Conservation (phyloP, 35 echinoderm and acorn worm species). For the Eucidaris tribuloides region DNA sequence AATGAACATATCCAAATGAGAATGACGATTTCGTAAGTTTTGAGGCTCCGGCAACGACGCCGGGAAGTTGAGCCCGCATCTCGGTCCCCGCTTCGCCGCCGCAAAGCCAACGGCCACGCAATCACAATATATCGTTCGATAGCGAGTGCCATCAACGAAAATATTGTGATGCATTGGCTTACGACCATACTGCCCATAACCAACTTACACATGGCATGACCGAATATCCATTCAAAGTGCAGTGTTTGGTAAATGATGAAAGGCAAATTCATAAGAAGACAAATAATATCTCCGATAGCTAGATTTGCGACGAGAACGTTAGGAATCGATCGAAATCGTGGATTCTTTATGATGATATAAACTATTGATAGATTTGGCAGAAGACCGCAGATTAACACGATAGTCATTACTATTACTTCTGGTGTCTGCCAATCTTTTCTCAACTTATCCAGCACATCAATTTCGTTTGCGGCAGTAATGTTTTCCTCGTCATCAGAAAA, state of each 20-base stretch:
- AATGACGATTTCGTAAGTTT: not conserved
- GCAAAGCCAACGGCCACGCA: not conserved
- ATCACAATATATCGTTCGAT: constrained; percentile 11
- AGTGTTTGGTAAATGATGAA: not conserved
- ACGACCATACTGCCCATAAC: not conserved
- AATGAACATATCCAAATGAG: not conserved
- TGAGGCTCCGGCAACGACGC: too few species aligned
- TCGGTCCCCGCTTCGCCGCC: not conserved
- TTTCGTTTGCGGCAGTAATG: too few species aligned
- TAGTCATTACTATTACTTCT: not conserved
- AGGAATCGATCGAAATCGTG: not conserved
- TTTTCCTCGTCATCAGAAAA: too few species aligned
- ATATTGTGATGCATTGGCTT: not conserved
- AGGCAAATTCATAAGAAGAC: constrained; percentile 1
- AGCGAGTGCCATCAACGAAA: not conserved
- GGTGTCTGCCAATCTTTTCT: too few species aligned
- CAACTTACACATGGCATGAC: not conserved
- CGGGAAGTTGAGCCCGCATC: not conserved
- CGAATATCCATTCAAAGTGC: constrained; percentile 4
- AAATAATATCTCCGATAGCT: not conserved
- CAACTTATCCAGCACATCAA: too few species aligned
- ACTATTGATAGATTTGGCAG: constrained; percentile 1
- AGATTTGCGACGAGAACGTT: not conserved
- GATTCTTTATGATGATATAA: not conserved
- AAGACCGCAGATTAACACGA: not conserved